Percentiles rank a stretch among this genome's conserved stretches.
Conservation (phyloP, 2,797 vertebrate species). For the Geotrypetes seraphini region DNA sequence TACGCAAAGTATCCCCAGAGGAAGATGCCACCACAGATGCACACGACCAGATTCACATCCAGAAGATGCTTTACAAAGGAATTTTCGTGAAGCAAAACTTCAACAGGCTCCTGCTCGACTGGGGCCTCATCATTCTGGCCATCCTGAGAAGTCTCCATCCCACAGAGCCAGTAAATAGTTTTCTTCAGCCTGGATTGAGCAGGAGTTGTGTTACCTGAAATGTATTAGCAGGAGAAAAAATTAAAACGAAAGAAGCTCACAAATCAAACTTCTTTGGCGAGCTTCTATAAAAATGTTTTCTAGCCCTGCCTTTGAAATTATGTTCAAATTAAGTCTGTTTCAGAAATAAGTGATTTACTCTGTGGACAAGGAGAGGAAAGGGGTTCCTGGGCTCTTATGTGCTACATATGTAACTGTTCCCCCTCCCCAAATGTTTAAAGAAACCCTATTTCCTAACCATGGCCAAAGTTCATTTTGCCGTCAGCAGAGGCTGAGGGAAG, state of each 20-base stretch:
- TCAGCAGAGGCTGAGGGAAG: too few relatives aligned
- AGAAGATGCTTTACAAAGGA: constrained; percentile 49
- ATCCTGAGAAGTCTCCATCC: constrained; percentile 58
- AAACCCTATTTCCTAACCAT: too few relatives aligned
- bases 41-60: constrained; percentile 74
- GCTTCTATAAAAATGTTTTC: too few relatives aligned
- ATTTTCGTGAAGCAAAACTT: constrained; percentile 56
- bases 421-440: too few relatives aligned
- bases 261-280: too few relatives aligned
- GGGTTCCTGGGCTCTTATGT: too few relatives aligned
- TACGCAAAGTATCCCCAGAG: constrained; percentile 82
- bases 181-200: constrained; percentile 36
- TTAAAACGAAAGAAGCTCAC: not conserved
- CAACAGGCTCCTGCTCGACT: not conserved
- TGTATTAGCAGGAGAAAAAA: constrained; percentile 1
- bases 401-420: too few relatives aligned
- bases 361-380: too few relatives aligned
- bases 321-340: too few relatives aligned
- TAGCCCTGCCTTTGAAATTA: too few relatives aligned
- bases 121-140: accelerated
- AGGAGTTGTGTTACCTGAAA: not conserved
- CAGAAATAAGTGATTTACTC: too few relatives aligned
- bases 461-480: too few relatives aligned
- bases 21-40: constrained; percentile 61
- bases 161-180: constrained; percentile 79